Conservation (phyloP, 2,888 invertebrate genomes). For the Gryllus longicercus region DNA sequence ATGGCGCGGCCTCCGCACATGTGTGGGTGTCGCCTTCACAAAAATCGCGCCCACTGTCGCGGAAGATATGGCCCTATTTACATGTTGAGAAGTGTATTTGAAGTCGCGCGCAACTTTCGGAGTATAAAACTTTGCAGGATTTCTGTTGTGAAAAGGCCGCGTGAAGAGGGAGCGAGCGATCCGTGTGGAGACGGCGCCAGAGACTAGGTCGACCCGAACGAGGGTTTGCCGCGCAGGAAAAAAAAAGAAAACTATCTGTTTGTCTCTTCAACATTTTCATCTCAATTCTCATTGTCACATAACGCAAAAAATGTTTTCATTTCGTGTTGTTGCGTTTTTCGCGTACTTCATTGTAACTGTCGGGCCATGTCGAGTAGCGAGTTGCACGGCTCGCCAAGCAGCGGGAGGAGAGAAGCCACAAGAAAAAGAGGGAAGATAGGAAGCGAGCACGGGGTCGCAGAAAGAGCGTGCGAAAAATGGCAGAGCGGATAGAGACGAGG, state of each 20-base stretch:
- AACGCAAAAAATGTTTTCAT: slow-evolving; percentile 17
- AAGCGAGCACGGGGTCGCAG: neutral
- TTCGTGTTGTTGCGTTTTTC: neutral
- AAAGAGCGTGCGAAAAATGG: neutral
- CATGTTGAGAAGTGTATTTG: slow-evolving; percentile 17
- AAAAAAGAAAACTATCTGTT: neutral
- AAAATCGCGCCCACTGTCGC: neutral
- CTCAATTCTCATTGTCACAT: neutral
- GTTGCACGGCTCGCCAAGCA: too few relatives aligned
- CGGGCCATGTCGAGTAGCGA: too few relatives aligned
- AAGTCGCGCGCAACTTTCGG: neutral
- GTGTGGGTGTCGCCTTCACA: neutral
- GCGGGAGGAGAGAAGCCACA: too few relatives aligned
- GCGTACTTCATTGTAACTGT: neutral
- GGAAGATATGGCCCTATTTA: slow-evolving; percentile 17
- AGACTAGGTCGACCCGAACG: neutral
- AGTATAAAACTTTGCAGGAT: slow-evolving; percentile 7
- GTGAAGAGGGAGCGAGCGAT: neutral
- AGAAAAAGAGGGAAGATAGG: too few relatives aligned
- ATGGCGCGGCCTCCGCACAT: neutral
- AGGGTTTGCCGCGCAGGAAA: neutral
- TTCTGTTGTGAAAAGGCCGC: slow-evolving; percentile 5
- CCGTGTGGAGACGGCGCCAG: neutral
- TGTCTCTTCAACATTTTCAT: slow-evolving; percentile 10
- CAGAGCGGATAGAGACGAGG: neutral